A percentile compares a stretch with the other conserved stretches of the same genome.
Conservation (phyloP, 2,888 invertebrate species). For the Xestia ashworthii region DNA sequence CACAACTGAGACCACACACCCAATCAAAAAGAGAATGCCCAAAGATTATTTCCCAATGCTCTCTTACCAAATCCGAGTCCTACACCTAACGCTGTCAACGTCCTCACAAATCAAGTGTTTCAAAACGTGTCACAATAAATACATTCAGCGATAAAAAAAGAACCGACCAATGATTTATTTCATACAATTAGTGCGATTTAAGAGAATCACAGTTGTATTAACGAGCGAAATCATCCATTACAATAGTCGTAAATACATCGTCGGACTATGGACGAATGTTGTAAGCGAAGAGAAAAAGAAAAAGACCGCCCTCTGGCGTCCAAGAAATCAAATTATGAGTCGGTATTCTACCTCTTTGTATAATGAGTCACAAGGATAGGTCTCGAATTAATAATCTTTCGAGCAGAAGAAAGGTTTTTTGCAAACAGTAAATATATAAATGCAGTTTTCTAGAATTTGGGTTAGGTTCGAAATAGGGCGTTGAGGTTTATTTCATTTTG, state of each 20-base stretch:
- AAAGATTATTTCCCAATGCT: slow-evolving; percentile 9
- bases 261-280: slow-evolving; percentile 61
- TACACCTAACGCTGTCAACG: slow-evolving; percentile 55
- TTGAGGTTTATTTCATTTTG: no score
- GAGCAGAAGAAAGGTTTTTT: slow-evolving; percentile 1
- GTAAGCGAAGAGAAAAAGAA: slow-evolving; percentile 19
- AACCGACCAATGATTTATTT: slow-evolving; percentile 72
- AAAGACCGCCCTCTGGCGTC: slow-evolving; percentile 29
- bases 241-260: slow-evolving; percentile 79
- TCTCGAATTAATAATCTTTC: slow-evolving; percentile 16
- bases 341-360: slow-evolving; percentile 29
- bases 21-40: neutral
- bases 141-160: slow-evolving; percentile 65
- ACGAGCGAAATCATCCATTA: slow-evolving; percentile 77
- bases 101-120: slow-evolving; percentile 64
- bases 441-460: neutral
- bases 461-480: no score
- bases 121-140: slow-evolving; percentile 70
- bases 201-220: slow-evolving; percentile 81
- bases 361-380: slow-evolving; percentile 46
- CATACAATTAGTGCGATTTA: slow-evolving; percentile 83
- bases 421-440: neutral
- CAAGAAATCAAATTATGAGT: slow-evolving; percentile 52
- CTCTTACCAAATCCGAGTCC: slow-evolving; percentile 21
- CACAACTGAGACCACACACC: slow-evolving; percentile 2